A percentile compares a stretch with the other conserved stretches of the same genome.
These are phyloP conservation scores for Sebastes baramenuke DNA, from an alignment of 2,797 vertebrate species.

Conservation along the genomic window DNA sequence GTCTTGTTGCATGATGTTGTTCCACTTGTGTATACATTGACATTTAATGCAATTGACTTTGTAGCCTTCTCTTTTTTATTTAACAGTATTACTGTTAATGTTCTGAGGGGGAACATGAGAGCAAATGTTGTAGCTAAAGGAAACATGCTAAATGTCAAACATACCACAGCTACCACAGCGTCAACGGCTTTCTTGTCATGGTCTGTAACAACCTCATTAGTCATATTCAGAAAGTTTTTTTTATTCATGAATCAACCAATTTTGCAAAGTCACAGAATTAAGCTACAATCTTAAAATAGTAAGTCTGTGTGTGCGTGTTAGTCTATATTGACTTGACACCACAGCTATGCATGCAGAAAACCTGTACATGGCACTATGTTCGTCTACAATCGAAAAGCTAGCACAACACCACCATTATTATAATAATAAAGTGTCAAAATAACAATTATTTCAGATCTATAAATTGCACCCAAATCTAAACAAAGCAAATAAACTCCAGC, in stretches of 20 bases:
- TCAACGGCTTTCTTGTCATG: neutral
- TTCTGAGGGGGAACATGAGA: no score
- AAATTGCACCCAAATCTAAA: neutral
- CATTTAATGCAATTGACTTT: neutral
- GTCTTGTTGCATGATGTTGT: neutral
- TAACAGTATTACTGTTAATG: no score
- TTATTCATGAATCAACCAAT: slow-evolving; percentile 2
- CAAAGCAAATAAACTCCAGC: slow-evolving; percentile 24
- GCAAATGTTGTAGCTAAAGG: neutral
- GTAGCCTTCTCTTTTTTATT: no score
- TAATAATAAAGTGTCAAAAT: slow-evolving; percentile 1
- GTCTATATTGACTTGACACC: slow-evolving; percentile 26
- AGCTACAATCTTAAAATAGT: slow-evolving; percentile 26
- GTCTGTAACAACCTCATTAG: neutral
- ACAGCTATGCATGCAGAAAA: slow-evolving; percentile 53
- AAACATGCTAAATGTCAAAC: neutral
- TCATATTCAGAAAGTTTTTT: neutral
- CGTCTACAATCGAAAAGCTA: neutral
- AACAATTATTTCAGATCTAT: neutral
- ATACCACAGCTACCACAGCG: neutral
- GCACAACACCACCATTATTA: slow-evolving; percentile 1
- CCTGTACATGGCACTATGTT: slow-evolving; percentile 41
- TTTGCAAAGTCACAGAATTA: slow-evolving; percentile 34
- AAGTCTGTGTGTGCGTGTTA: neutral
- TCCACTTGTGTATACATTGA: neutral